Conservation (phyloP, 2,113 vertebrate genomes). For the Grantiella picta region DNA sequence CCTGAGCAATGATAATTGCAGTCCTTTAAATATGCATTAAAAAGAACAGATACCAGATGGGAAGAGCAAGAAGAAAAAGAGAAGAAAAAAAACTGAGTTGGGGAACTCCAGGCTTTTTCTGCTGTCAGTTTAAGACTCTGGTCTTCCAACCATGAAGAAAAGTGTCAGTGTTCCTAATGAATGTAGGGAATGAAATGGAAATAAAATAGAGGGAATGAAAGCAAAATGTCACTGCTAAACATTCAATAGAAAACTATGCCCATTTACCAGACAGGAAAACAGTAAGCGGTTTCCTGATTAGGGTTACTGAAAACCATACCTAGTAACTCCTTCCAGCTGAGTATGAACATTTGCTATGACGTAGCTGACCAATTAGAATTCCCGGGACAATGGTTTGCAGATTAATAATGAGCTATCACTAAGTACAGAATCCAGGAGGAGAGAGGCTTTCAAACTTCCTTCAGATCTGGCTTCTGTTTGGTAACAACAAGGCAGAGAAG, state of each 20-base stretch:
- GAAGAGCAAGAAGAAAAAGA: neutral
- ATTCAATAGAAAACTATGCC: neutral
- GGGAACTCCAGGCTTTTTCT: neutral
- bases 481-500: neutral
- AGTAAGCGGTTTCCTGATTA: neutral
- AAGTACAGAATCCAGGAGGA: neutral
- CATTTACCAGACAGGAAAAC: neutral
- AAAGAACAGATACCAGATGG: neutral
- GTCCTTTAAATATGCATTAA: neutral
- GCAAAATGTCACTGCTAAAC: neutral
- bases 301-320: neutral
- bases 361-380: neutral
- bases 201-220: neutral
- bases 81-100: neutral
- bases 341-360: neutral
- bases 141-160: neutral
- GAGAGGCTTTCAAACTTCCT: neutral
- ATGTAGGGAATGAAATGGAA: neutral
- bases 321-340: neutral
- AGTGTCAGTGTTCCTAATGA: neutral
- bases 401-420: neutral
- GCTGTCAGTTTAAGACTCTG: neutral
- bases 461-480: neutral
- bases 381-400: neutral
- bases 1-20: neutral